Base-by-base conservation (phyloP, 2,888 invertebrate species). In the Pedicia rivosa region DNA sequence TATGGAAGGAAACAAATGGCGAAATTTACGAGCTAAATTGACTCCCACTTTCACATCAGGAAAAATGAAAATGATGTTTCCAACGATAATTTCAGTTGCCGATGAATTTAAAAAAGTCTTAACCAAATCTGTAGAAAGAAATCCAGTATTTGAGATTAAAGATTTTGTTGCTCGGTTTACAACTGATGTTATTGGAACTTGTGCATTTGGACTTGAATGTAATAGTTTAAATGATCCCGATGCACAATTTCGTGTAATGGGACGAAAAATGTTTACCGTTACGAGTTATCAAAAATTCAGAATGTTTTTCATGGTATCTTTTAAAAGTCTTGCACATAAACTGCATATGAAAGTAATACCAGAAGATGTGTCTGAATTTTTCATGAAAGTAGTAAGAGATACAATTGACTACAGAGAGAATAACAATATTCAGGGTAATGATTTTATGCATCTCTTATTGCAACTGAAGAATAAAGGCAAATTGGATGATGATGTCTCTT, bases 41-140 rank as follows among this genome's bases (percentile, higher is more conserved):
- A 67, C 76, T 1, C 74, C 78, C 0, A 67, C 72, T 0, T 80
- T 78, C 50, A 70, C 78, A 1, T 67, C 75, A 0, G 73, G 71
- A 42, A 39, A 4, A 32, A 12, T 20, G 9, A 32, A 32, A 10
- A 13, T 4, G 5, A 32, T 32, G 32, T 22, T 4, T 13, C 9
- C 32, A 13, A 32, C 32, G 1, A 32, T 32, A 13, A 4, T 20
- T 8, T 3, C 7, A 78, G 68, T 74, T 38, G 70, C 70, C 1
- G 54, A 64, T 10, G 63, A 68, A 39, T 63, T 74, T 44, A 50
- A 64, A 3, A 48, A 54, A 5, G 63, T 67, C 37, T 56, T 68
- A 5, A 53, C 61, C n/a, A 10, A 16, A 36, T 51, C 35, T 28
- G 50, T 39, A 39, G 15, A 51, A 1, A 57, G 58, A 1, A 50